Evolutionary conservation across 2,113 vertebrate genomes (phyloP), one percentile per base, ranked within the genome.

Genomic region (Junco hyemalis): DNA sequence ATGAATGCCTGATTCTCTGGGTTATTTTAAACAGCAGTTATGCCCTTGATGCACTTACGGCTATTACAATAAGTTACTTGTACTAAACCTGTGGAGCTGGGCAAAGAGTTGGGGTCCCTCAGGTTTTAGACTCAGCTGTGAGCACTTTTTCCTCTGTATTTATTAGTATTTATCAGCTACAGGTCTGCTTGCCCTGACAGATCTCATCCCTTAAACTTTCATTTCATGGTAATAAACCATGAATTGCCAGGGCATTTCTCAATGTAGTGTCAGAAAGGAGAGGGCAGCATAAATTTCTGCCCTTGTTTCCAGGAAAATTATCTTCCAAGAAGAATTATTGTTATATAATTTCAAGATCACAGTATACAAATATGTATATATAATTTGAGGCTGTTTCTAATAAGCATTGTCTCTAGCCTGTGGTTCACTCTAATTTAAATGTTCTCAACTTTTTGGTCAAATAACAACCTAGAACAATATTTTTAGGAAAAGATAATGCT

Each of bases 331-430:
- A 76, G 8, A 83, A 83, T 86, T 92, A 92, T 24, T 84, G 26
- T 80, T 81, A 33, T 42, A 45, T 29, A 83, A 60, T 16, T 81
- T 56, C 80, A 73, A 63, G 94, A 88, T 86, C 54, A 81, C 42
- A 35, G 38, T 44, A 54, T 57, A 47, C 57, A 91, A n/a, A 33
- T 42, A 48, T 19, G n/a, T 14, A 33, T 56, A 9, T 65, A 45
- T 86, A 79, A 88, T 96, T 95, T 91, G 90, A 94, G 71, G 92
- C 59, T 86, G 60, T 3, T 72, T 77, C 70, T 88, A 95, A 93
- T 88, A 81, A 88, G 44, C 17, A 4, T 77, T 40, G 79, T 90
- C 80, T 95, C 35, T 79, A 56, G 61, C 11, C 5, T 60, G 64
- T 86, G 90, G 81, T 92, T 96, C 28, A 28, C n/a, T 84, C 76